Percentiles rank a stretch among this genome's conserved stretches.
Conservation (phyloP, 2,113 vertebrate genomes). For the Hippocampus comes region DNA sequence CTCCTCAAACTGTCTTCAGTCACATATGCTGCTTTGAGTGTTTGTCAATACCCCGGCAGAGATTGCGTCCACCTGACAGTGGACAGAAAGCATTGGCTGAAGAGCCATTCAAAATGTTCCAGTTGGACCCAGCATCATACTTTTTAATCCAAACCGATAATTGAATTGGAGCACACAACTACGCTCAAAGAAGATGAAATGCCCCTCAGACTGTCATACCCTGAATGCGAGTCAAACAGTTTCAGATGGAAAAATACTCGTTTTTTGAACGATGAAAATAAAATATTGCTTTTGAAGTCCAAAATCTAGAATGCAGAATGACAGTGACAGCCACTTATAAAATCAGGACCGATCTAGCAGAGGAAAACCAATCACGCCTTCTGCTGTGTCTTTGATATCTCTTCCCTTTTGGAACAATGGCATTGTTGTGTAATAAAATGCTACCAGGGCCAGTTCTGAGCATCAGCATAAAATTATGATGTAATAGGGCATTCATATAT, state of each 20-base stretch:
- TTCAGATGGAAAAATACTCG: not conserved
- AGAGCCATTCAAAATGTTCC: not conserved
- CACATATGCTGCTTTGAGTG: not conserved
- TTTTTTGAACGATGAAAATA: too few species aligned
- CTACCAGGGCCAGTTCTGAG: not conserved
- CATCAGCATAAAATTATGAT: not conserved
- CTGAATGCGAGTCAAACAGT: not conserved
- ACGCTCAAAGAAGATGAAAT: not conserved
- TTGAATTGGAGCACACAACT: not conserved
- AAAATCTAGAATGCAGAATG: not conserved
- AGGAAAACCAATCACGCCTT: not conserved
- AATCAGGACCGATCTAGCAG: not conserved
- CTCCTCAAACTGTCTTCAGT: not conserved
- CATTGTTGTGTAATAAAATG: not conserved
- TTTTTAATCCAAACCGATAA: not conserved
- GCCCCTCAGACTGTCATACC: not conserved
- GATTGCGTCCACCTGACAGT: not conserved
- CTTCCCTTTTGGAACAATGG: not conserved
- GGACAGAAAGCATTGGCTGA: not conserved
- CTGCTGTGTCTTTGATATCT: not conserved
- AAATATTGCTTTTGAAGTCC: not conserved
- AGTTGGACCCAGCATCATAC: not conserved
- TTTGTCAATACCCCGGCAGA: not conserved
- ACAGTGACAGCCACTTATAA: not conserved
- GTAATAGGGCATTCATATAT: not conserved